These are phyloP conservation scores for Actias luna DNA, from an alignment of 2,888 invertebrate species.

Conservation along the genomic window DNA sequence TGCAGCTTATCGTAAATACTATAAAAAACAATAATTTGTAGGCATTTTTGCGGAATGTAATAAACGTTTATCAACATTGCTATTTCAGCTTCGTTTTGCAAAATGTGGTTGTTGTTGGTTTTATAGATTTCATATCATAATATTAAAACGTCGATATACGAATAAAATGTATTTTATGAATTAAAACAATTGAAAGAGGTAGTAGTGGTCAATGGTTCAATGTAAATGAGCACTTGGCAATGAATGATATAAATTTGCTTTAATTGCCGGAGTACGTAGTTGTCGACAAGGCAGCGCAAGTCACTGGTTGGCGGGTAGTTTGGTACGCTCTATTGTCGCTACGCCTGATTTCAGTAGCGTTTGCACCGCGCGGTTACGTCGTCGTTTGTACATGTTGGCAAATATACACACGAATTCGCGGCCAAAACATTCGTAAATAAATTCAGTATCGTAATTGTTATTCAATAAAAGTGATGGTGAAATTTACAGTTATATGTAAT, in stretches of 20 bases:
- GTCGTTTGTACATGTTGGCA: conserved; percentile 27
- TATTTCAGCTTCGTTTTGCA: neutral
- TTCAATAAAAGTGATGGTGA: conserved; percentile 2
- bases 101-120: neutral
- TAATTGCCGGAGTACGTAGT: neutral
- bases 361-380: conserved; percentile 30
- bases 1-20: neutral
- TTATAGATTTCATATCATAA: neutral
- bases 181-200: neutral
- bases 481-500: neutral
- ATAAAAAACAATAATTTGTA: neutral
- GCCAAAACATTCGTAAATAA: neutral
- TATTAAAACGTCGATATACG: neutral
- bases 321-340: conserved; percentile 20
- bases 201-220: neutral
- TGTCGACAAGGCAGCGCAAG: neutral
- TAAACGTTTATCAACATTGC: neutral
- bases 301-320: neutral
- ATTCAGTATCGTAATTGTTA: neutral
- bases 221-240: neutral
- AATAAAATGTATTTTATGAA: neutral
- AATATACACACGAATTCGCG: conserved; percentile 9
- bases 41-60: neutral
- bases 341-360: conserved; percentile 36
- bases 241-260: neutral